Evolutionary conservation across 2,113 vertebrate genomes (phyloP).

Genomic region (Phasianus colchicus): DNA sequence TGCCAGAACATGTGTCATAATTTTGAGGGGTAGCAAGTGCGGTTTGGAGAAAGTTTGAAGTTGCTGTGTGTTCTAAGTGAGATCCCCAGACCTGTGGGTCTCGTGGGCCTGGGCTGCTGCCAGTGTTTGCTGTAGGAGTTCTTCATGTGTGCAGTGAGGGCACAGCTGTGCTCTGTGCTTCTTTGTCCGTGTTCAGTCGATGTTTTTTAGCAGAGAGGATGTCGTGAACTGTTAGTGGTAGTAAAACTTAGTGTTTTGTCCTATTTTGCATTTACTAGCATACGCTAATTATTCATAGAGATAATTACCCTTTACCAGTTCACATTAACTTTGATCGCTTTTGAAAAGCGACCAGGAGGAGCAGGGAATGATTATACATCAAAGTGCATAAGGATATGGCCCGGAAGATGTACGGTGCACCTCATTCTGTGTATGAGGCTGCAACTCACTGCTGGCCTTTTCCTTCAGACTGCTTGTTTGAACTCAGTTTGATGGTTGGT

Average conservation of each 20-base stretch:
- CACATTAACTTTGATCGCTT: constrained; percentile 73
- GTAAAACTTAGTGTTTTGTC: constrained; percentile 15
- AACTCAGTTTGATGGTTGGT: background rate
- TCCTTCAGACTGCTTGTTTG: background rate
- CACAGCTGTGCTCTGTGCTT: background rate
- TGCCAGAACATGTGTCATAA: background rate
- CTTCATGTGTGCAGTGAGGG: background rate
- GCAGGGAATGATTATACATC: constrained; percentile 68
- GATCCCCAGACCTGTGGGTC: background rate
- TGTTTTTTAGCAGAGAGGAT: background rate
- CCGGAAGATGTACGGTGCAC: background rate
- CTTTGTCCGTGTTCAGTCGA: background rate
- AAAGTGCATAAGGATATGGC: constrained; percentile 49
- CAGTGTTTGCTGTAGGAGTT: fast-evolving
- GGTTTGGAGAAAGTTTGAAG: background rate
- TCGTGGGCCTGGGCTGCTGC: background rate
- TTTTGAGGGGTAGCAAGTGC: constrained; percentile 19
- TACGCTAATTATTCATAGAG: constrained; percentile 76
- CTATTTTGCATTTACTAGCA: constrained; percentile 76
- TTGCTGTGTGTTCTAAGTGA: background rate
- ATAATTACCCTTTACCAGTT: constrained; percentile 76
- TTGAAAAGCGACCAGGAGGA: constrained; percentile 78
- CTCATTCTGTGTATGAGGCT: background rate
- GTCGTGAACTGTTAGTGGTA: background rate
- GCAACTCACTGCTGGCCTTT: background rate